A percentile compares a stretch with the other conserved stretches of the same genome.
These are phyloP conservation scores for Himalopsyche tibetana DNA, from an alignment of 2,888 invertebrate species.

Conservation along the genomic window DNA sequence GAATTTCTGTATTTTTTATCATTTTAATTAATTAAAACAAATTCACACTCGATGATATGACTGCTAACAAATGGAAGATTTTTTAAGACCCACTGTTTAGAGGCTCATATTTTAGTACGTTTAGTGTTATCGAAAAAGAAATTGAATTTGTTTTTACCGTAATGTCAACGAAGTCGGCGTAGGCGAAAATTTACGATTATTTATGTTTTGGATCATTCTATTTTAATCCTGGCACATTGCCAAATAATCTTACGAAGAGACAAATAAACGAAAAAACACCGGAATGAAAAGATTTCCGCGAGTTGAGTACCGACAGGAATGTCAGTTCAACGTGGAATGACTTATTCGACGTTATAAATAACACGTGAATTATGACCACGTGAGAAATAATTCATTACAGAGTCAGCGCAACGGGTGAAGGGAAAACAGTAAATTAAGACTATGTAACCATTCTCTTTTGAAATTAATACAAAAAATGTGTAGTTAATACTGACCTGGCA, in stretches of 20 bases:
- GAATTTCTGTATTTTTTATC: too few species aligned
- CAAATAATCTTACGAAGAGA: conserved; percentile 40
- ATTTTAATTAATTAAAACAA: too few species aligned
- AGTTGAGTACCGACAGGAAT: not conserved
- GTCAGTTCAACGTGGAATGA: not conserved
- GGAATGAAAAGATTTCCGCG: conserved; percentile 23
- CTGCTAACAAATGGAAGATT: not conserved
- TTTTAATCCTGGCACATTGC: conserved; percentile 20
- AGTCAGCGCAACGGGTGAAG: not conserved
- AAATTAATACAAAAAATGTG: too few species aligned
- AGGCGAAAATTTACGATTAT: conserved; percentile 42
- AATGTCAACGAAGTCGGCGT: conserved; percentile 15
- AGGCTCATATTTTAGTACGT: not conserved
- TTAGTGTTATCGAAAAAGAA: conserved; percentile 31
- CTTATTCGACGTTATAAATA: conserved; percentile 20
- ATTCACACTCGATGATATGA: too few species aligned
- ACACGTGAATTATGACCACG: conserved; percentile 12
- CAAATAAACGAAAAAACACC: conserved; percentile 18
- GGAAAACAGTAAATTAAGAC: too few species aligned
- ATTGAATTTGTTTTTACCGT: conserved; percentile 5
- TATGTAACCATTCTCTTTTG: too few species aligned
- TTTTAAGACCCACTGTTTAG: not conserved
- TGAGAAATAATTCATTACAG: not conserved
- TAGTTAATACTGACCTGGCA: too few species aligned
- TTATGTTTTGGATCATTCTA: conserved; percentile 10